These are phyloP conservation scores for Antechinus flavipes DNA, from an alignment of 2,113 vertebrate species.

Conservation along the genomic window DNA sequence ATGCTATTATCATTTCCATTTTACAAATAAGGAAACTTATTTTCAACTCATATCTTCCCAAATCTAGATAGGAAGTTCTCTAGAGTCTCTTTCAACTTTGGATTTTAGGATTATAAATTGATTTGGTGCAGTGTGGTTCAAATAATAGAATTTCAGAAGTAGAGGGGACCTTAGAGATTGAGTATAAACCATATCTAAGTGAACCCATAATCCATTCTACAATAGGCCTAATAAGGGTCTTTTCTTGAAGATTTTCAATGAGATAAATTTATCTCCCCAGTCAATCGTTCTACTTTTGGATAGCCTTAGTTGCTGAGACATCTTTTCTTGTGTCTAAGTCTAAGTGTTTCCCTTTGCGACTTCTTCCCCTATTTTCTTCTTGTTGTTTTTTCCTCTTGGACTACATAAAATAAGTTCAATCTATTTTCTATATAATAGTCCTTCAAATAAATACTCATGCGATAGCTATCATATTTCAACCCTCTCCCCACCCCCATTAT, in stretches of 20 bases:
- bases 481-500: background rate
- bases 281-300: background rate
- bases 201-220: background rate
- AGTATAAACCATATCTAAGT: background rate
- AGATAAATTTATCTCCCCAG: background rate
- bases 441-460: background rate
- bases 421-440: background rate
- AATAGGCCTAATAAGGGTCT: background rate
- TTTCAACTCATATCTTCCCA: background rate
- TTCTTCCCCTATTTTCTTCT: background rate
- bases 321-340: background rate
- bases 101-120: background rate
- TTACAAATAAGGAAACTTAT: background rate
- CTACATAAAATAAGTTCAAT: background rate
- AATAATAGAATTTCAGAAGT: background rate
- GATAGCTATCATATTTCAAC: background rate
- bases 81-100: background rate
- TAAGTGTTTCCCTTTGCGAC: background rate
- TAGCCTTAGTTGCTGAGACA: background rate
- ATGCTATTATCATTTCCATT: background rate
- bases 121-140: background rate
- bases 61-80: background rate
- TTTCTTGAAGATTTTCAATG: background rate
- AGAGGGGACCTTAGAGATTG: background rate
- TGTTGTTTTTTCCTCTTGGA: background rate